These are phyloP conservation scores for Zoroaster sp. DNA, from an alignment of 53 echinoderm and acorn worm genomes.

Conservation along the genomic window DNA sequence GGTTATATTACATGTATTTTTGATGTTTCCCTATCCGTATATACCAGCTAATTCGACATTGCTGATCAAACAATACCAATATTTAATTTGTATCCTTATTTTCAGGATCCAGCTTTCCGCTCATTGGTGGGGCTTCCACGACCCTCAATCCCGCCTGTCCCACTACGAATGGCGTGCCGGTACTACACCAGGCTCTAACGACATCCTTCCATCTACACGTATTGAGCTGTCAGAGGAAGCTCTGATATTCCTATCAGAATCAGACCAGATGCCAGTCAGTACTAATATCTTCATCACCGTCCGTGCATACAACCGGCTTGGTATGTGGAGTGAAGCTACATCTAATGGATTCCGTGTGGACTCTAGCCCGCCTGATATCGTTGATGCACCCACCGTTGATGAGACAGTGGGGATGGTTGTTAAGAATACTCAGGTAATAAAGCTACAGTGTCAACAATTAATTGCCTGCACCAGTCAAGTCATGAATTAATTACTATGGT, in stretches of 20 bases:
- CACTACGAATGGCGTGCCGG: slow-evolving; percentile 67
- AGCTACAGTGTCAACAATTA: no score
- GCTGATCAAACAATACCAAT: no score
- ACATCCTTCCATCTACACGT: slow-evolving; percentile 29
- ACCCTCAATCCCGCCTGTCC: slow-evolving; percentile 52
- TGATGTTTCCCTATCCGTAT: no score
- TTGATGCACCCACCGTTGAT: neutral
- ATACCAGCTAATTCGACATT: no score
- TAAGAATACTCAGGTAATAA: slow-evolving; percentile 49
- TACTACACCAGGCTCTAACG: slow-evolving; percentile 33
- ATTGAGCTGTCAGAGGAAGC: slow-evolving; percentile 31
- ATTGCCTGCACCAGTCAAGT: no score
- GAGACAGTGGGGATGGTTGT: neutral
- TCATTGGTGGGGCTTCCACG: slow-evolving; percentile 70
- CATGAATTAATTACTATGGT: no score
- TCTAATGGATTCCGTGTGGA: slow-evolving; percentile 64
- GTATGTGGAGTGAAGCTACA: slow-evolving; percentile 37
- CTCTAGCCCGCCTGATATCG: slow-evolving; percentile 15
- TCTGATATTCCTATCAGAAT: neutral
- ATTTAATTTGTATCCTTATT: neutral
- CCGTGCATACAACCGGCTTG: slow-evolving; percentile 37
- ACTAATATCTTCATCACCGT: slow-evolving; percentile 55
- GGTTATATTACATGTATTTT: no score
- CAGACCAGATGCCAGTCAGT: neutral
- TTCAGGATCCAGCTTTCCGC: slow-evolving; percentile 31